A percentile compares a stretch with the other conserved stretches of the same genome.
Evolutionary conservation across 2,113 vertebrate species (phyloP).

Genomic region (Dicerorhinus sumatrensis): DNA sequence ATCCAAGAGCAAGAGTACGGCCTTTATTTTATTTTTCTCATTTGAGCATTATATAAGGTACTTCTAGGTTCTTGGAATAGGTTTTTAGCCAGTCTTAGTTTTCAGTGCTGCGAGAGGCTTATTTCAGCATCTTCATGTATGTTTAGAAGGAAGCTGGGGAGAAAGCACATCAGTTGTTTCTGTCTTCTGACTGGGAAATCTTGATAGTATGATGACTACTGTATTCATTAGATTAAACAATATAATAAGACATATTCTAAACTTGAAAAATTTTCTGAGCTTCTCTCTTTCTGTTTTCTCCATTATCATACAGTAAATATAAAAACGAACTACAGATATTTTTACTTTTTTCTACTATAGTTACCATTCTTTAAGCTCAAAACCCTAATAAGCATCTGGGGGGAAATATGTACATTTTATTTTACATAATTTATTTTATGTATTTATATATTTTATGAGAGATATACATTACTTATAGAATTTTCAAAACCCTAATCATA

Average conservation of each 20-base stretch:
- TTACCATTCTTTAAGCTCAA: conserved; percentile 1
- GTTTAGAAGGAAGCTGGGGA: conserved; percentile 17
- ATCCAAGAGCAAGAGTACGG: not conserved
- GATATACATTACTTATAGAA: not conserved
- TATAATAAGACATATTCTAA: not conserved
- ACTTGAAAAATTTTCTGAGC: conserved; percentile 20
- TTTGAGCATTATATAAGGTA: not conserved
- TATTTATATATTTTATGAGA: not conserved
- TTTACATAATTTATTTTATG: not conserved
- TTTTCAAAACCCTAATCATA: not conserved
- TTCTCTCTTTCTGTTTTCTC: not conserved
- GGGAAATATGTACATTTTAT: not conserved
- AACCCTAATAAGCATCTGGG: not conserved
- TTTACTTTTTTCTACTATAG: not conserved
- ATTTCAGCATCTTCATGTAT: not conserved
- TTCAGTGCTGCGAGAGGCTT: not conserved
- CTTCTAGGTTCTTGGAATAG: not conserved
- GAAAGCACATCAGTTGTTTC: not conserved
- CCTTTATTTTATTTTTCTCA: not conserved
- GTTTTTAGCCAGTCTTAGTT: not conserved
- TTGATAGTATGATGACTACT: not conserved
- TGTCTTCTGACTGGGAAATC: not conserved
- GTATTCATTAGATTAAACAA: not conserved
- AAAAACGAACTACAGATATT: not conserved
- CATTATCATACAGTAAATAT: not conserved